Evolutionary conservation across 2,888 invertebrate genomes (phyloP).

Genomic region (Heliconius erato): DNA sequence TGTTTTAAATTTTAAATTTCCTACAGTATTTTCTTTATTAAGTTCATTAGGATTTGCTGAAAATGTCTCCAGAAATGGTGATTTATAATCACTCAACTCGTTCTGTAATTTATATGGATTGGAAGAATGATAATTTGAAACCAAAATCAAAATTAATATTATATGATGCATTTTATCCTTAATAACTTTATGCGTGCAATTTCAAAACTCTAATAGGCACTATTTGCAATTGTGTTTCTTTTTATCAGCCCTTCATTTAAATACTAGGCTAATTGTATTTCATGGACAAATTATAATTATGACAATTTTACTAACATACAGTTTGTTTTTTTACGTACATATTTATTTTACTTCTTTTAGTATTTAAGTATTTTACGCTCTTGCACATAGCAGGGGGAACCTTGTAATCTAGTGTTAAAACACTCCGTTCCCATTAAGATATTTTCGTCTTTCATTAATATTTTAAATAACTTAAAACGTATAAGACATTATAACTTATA

Average conservation of each 20-base stretch:
- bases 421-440: no score
- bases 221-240: not conserved
- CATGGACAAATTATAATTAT: not conserved
- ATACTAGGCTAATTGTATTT: not conserved
- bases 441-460: no score
- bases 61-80: not conserved
- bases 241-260: slow-evolving; percentile 1
- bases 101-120: not conserved
- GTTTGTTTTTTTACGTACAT: not conserved
- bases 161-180: not conserved
- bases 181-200: not conserved
- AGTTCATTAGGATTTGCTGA: not conserved
- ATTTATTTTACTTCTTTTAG: not conserved
- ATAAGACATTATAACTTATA: no score
- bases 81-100: not conserved
- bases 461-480: no score
- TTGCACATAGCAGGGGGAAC: no score
- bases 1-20: not conserved
- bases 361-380: no score
- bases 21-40: not conserved
- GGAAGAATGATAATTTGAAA: not conserved
- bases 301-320: not conserved
- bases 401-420: no score
- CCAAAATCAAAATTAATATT: not conserved
- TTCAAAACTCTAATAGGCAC: not conserved